Evolutionary conservation across 2,888 invertebrate species (phyloP).

Genomic region (Lasioglossum villosulum): DNA sequence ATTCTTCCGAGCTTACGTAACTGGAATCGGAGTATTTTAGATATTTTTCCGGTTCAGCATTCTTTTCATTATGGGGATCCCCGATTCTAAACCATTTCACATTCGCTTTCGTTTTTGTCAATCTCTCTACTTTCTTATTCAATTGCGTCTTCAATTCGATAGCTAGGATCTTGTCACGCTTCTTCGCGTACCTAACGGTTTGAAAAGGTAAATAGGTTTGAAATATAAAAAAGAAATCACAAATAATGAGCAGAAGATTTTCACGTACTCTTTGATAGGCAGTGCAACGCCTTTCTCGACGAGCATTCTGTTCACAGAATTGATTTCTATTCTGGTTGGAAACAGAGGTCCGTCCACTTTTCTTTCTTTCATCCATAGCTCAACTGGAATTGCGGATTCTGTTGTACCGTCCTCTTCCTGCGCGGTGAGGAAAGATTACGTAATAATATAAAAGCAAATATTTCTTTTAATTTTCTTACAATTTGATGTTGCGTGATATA

Average conservation of each 20-base stretch:
- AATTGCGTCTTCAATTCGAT: conserved; percentile 76
- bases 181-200: conserved; percentile 61
- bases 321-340: conserved; percentile 87
- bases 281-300: conserved; percentile 89
- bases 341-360: conserved; percentile 88
- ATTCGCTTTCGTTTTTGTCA: conserved; percentile 12
- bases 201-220: conserved; percentile 1
- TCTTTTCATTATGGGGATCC: neutral
- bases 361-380: conserved; percentile 88
- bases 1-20: neutral
- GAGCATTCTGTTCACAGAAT: conserved; percentile 88
- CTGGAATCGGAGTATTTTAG: neutral
- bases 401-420: conserved; percentile 66
- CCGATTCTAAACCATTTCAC: conserved; percentile 50
- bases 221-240: neutral
- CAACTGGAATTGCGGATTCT: conserved; percentile 85
- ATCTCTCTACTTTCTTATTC: neutral
- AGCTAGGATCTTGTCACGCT: conserved; percentile 72
- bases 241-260: neutral
- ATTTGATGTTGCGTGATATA: neutral
- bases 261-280: conserved; percentile 82
- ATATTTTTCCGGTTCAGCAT: neutral
- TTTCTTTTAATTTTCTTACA: no score
- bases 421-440: neutral
- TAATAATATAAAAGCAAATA: neutral